phyloP scores from a whole-genome alignment of 2,113 vertebrate genomes.

The Rynchops niger region DNA sequence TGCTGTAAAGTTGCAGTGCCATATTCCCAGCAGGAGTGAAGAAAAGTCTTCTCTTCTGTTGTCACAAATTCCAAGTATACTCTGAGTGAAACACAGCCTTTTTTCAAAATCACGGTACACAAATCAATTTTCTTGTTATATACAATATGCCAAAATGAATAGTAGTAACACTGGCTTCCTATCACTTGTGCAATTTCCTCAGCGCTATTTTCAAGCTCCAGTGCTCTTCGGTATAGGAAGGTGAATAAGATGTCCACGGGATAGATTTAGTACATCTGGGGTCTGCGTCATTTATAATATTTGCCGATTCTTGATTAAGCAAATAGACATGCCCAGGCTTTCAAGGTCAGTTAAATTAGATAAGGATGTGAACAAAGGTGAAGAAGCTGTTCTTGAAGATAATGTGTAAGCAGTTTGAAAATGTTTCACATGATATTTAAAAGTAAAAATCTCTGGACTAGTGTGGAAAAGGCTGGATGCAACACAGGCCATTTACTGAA shows the following conservation, averaged over 20 bases:
- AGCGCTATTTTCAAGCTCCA: slow-evolving; percentile 50
- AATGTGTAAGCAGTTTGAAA: slow-evolving; percentile 23
- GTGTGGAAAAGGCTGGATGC: not conserved
- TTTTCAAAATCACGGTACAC: not conserved
- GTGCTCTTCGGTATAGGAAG: slow-evolving; percentile 10
- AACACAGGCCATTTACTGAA: not conserved
- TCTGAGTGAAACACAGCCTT: not conserved
- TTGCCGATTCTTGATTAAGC: slow-evolving; percentile 66
- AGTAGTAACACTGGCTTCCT: not conserved
- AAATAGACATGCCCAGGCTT: not conserved
- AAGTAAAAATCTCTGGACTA: slow-evolving; percentile 4
- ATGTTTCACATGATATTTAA: slow-evolving; percentile 25
- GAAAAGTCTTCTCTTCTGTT: not conserved
- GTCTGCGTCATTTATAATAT: slow-evolving; percentile 43
- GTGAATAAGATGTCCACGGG: slow-evolving; percentile 43
- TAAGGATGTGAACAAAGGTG: slow-evolving; percentile 37
- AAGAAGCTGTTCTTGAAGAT: slow-evolving; percentile 40
- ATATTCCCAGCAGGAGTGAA: not conserved
- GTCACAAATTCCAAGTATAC: not conserved
- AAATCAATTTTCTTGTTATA: slow-evolving; percentile 12
- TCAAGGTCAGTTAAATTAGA: slow-evolving; percentile 67
- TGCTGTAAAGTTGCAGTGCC: not conserved
- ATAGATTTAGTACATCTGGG: slow-evolving; percentile 40
- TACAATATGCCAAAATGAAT: slow-evolving; percentile 3
- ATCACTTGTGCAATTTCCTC: slow-evolving; percentile 11